Evolutionary conservation across 2,113 vertebrate genomes (phyloP).

Genomic region (Phylloscopus trochiloides): DNA sequence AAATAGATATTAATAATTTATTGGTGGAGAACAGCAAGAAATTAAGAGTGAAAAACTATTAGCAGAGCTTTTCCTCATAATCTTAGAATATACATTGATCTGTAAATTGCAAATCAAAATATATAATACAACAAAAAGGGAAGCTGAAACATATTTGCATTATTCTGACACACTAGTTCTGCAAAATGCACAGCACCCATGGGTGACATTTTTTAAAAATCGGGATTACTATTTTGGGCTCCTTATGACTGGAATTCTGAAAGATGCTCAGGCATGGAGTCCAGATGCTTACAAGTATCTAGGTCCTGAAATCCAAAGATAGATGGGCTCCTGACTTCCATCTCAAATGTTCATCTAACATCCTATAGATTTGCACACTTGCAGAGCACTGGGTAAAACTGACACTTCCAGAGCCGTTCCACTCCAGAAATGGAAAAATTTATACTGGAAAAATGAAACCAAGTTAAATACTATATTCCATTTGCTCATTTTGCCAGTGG

Average conservation of each 20-base stretch:
- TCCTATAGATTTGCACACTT: background rate
- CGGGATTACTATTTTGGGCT: background rate
- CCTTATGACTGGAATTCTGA: background rate
- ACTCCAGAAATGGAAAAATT: background rate
- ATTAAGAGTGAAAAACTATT: background rate
- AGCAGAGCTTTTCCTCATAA: background rate
- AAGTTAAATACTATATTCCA: background rate
- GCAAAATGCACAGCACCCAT: background rate
- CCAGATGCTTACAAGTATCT: background rate
- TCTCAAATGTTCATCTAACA: background rate
- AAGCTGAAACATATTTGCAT: background rate
- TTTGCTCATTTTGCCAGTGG: background rate
- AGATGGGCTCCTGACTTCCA: background rate
- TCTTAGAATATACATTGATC: background rate
- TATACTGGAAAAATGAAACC: background rate
- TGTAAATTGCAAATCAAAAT: background rate
- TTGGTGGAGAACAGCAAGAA: background rate
- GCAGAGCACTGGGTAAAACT: background rate
- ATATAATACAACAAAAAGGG: background rate
- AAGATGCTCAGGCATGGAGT: background rate
- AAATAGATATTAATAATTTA: background rate
- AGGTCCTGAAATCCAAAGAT: constrained; percentile 4
- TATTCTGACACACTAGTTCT: background rate
- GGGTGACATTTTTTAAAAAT: background rate
- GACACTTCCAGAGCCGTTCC: background rate